Conservation (phyloP, 2,888 invertebrate species). For the Serripes groenlandicus region DNA sequence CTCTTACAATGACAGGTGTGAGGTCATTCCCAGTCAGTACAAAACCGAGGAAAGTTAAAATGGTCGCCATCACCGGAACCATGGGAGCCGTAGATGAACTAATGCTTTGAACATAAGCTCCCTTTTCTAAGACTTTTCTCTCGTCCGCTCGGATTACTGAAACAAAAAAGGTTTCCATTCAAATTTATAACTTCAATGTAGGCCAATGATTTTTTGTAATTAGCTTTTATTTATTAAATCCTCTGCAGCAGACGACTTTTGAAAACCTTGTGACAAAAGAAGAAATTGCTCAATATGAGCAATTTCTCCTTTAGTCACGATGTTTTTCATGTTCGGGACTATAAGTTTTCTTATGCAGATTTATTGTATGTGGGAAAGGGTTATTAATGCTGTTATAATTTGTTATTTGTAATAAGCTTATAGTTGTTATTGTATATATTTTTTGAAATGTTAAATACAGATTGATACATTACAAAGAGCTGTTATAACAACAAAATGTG, state of each 20-base stretch:
- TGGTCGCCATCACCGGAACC: conserved; percentile 89
- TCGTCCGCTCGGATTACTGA: conserved; percentile 88
- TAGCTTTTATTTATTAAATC: no score
- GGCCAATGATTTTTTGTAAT: no score
- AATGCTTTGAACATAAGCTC: conserved; percentile 89
- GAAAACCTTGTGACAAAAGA: not conserved
- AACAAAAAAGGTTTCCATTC: no score
- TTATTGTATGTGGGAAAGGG: no score
- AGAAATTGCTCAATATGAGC: conserved; percentile 3
- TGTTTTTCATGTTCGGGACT: no score
- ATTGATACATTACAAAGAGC: not conserved
- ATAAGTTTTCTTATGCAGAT: no score
- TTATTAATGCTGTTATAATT: no score
- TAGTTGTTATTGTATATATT: no score
- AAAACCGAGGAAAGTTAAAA: conserved; percentile 89
- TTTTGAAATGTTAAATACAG: no score
- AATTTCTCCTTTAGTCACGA: conserved; percentile 8
- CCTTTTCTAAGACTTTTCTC: conserved; percentile 87
- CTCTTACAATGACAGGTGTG: conserved; percentile 89
- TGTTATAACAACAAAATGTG: not conserved
- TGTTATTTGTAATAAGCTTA: no score
- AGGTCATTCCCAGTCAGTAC: conserved; percentile 88
- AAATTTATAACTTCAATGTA: no score
- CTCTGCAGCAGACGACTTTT: no score
- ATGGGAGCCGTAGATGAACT: conserved; percentile 89